phyloP scores from a whole-genome alignment of 1,140 invertebrate species.

The Matsumurasca onukii region DNA sequence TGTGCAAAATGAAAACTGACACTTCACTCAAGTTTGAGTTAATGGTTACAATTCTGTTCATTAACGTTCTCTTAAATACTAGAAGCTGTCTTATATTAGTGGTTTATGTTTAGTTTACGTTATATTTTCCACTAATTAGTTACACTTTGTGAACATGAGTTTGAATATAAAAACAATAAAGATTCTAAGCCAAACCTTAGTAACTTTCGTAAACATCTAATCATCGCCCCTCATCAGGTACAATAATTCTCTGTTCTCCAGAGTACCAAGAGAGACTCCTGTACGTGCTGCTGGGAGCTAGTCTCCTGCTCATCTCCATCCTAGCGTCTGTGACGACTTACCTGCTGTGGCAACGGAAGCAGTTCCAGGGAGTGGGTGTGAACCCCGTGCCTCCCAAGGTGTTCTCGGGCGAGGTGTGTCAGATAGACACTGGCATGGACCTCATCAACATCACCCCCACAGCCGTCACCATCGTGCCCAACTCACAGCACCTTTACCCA shows the following conservation, averaged over 20 bases:
- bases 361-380: conserved; percentile 56
- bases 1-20: too few species aligned
- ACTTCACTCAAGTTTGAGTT: too few species aligned
- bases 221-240: too few species aligned
- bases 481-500: conserved; percentile 29
- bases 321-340: conserved; percentile 64
- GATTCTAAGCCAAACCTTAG: too few species aligned
- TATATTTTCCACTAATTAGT: too few species aligned
- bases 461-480: conserved; percentile 35
- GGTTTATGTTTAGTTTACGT: too few species aligned
- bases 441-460: conserved; percentile 44
- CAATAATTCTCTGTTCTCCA: conserved; percentile 47
- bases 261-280: conserved; percentile 74
- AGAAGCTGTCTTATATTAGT: too few species aligned
- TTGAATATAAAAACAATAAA: too few species aligned
- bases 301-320: conserved; percentile 63
- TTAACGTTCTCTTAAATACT: too few species aligned
- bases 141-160: too few species aligned
- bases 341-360: conserved; percentile 58
- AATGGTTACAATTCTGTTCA: too few species aligned
- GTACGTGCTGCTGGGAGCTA: conserved; percentile 70
- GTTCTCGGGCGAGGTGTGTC: conserved; percentile 67
- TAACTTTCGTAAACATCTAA: too few species aligned
- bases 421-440: conserved; percentile 70
- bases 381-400: conserved; percentile 65